Conservation (phyloP, 2,113 vertebrate genomes). For the Micromys minutus region DNA sequence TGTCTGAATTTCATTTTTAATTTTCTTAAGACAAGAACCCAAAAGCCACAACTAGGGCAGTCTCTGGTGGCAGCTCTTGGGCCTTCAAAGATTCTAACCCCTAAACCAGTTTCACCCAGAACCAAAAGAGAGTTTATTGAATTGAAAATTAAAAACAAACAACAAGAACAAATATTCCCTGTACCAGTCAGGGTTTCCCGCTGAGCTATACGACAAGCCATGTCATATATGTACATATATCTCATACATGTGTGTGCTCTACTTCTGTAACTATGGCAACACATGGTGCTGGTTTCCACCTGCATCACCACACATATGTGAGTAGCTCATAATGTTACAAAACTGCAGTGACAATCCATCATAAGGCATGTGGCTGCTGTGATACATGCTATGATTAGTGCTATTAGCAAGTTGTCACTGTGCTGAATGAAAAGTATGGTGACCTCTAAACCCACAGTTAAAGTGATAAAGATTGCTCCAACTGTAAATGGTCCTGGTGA, state of each 20-base stretch:
- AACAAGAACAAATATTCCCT: neutral
- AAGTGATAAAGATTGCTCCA: neutral
- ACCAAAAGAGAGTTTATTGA: neutral
- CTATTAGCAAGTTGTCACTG: neutral
- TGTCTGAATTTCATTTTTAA: neutral
- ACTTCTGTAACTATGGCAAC: neutral
- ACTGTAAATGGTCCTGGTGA: neutral
- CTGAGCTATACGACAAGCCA: neutral
- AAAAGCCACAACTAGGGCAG: no score
- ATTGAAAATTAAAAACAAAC: neutral
- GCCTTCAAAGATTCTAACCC: no score
- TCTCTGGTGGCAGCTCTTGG: no score
- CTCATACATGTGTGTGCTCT: no score
- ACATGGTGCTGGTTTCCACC: neutral
- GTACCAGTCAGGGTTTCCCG: neutral
- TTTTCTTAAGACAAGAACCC: neutral
- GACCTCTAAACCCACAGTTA: neutral
- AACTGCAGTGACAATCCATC: neutral
- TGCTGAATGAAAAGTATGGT: neutral
- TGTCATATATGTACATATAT: no score
- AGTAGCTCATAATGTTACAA: neutral
- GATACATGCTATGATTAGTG: neutral
- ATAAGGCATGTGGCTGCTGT: neutral
- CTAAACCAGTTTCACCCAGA: neutral
- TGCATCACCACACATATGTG: neutral